phyloP scores from a whole-genome alignment of 2,797 vertebrate genomes.

The Cercopithecus diana region DNA sequence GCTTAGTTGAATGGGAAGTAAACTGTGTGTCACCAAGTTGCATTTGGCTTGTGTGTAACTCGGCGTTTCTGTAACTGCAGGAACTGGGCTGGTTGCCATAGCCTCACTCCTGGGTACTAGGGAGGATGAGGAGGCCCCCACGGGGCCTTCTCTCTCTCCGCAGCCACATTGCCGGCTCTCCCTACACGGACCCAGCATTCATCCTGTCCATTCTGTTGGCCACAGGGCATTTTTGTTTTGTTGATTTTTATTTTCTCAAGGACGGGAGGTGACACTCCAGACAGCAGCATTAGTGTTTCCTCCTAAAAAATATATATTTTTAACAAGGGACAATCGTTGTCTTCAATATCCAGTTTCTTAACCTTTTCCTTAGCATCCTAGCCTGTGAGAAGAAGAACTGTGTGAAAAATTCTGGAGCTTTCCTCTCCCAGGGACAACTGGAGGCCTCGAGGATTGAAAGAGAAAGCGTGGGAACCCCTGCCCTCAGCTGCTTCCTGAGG shows the following conservation, averaged over 20 bases:
- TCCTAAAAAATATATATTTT: too few relatives aligned
- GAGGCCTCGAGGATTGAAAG: background rate
- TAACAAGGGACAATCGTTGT: too few relatives aligned
- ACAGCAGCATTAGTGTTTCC: background rate
- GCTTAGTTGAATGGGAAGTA: accelerated
- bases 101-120: background rate
- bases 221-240: background rate
- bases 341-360: background rate
- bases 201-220: background rate
- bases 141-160: background rate
- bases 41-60: background rate
- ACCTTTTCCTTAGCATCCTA: background rate
- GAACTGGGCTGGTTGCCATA: background rate
- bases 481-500: too few relatives aligned
- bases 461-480: accelerated
- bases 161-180: accelerated
- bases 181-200: accelerated
- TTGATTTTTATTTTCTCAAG: background rate
- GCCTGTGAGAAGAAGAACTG: background rate
- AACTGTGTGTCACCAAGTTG: accelerated
- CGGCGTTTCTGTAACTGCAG: background rate
- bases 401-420: background rate
- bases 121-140: background rate
- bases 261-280: background rate
- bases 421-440: background rate